A percentile compares a stretch with the other conserved stretches of the same genome.
Evolutionary conservation across 2,888 invertebrate species (phyloP).

Genomic region (Athrips mouffetella): DNA sequence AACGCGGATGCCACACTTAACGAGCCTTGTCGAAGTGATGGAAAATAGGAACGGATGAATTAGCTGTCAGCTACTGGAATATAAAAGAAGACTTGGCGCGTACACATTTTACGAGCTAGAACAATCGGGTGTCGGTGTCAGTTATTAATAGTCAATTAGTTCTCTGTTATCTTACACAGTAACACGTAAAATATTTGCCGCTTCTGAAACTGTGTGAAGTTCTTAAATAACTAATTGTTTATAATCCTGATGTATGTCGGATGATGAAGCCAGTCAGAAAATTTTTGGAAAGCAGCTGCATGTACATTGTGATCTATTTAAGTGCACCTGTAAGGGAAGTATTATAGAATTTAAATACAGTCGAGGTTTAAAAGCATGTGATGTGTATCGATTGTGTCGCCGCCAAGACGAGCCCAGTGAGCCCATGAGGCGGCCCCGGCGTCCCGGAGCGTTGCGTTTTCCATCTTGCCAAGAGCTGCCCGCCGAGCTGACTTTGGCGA

Average conservation of each 20-base stretch:
- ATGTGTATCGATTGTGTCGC: slow-evolving; percentile 51
- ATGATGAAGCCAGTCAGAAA: too few species aligned
- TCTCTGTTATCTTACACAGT: too few species aligned
- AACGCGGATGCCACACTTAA: slow-evolving; percentile 72
- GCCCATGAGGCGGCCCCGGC: slow-evolving; percentile 38
- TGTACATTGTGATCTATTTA: too few species aligned
- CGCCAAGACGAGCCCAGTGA: slow-evolving; percentile 40
- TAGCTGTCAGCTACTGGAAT: slow-evolving; percentile 68
- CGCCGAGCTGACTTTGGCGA: slow-evolving; percentile 47
- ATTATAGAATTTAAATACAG: background rate
- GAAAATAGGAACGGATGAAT: slow-evolving; percentile 71
- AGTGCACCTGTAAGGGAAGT: too few species aligned
- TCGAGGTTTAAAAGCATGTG: slow-evolving; percentile 25
- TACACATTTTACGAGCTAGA: slow-evolving; percentile 44
- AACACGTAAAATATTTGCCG: too few species aligned
- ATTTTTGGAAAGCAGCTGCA: too few species aligned
- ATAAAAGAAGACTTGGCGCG: slow-evolving; percentile 52
- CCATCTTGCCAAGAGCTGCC: too few species aligned
- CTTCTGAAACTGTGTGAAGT: too few species aligned
- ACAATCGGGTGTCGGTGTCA: slow-evolving; percentile 59
- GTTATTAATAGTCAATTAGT: slow-evolving; percentile 7
- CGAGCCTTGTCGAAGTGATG: slow-evolving; percentile 75
- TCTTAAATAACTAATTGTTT: too few species aligned
- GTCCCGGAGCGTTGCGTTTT: slow-evolving; percentile 54
- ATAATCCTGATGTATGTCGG: too few species aligned